Evolutionary conservation across 1,140 invertebrate species (phyloP), one percentile per base, ranked within the genome.

Genomic region (Anastatus disparis): DNA sequence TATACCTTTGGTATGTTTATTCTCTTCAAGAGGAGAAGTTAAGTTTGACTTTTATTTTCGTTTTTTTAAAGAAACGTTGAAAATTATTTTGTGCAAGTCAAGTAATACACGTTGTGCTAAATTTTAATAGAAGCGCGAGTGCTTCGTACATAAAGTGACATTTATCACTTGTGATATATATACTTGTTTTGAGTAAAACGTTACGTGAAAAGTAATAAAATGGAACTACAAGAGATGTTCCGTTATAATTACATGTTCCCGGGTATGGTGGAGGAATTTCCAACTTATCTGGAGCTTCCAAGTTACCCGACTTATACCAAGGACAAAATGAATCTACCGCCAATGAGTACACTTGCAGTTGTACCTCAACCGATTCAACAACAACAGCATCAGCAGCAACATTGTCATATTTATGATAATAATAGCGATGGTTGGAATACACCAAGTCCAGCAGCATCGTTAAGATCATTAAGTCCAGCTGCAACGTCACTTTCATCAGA

Each of bases 391-490:
- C 68, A 64, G 40, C 29, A 17, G 4, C 73, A 52, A 0, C 83
- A 79, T 42, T 81, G 78, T 40, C 68, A 77, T 8, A 66, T 76
- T 12, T 85, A 86, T 42, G 84, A 85, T 35, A 85, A 81, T 26
- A 80, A 81, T 61, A 86, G 85, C 71, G 89, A 89, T 79, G 88
- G 88, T 24, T 90, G 89, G 86, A 86, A 89, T 72, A 89, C 89
- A 3, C 89, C 89, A 0, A 89, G 88, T 72, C 88, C 89, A 2
- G 76, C 84, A 0, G 85, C 88, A 2, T 89, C 89, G 72, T 76
- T 88, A 65, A 81, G 89, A n/a, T 90, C 85, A 3, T 77, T 88
- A 42, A 89, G 87, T 75, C 88, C 88, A 15, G 84, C 83, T 1
- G 83, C 76, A 35, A 83, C 79, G 8, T 82, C 84, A 1, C 63